Evolutionary conservation across 2,797 vertebrate genomes (phyloP), one percentile per base, ranked within the genome.

Genomic region (Takifugu ocellatus): DNA sequence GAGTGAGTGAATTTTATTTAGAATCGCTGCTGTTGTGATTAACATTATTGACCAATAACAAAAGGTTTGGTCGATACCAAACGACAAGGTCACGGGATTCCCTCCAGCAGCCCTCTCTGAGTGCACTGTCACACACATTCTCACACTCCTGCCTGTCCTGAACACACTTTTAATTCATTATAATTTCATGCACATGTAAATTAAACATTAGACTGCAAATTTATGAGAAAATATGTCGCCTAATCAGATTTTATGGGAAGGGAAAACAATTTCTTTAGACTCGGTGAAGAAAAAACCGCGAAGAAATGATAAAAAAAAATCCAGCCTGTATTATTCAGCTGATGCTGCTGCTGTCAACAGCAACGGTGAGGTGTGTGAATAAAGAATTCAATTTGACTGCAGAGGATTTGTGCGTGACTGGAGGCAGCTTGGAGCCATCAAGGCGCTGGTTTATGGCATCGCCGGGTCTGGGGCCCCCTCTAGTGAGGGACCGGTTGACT

Each of bases 401-500:
- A 33, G 54, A 49, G 50, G 48, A 24, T 71, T 49, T 51, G 51
- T 51, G 65, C 73, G 48, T 60, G 72, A 55, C 53, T 36, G 61
- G 25, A 63, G 48, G 59, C 50, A 24, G 64, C 55, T 56, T 33
- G 33, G 33, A 33, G 33, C 33, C 33, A 3, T 11, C 2, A 52
- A 58, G 8, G 64, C 49, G 72, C 61, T 68, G 47, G 49, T 25
- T 56, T 63, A 61, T 10, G 51, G 70, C 47, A 62, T 82, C 70
- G 46, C 67, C 74, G 78, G 76, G 82, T 74, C 68, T 84, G 85
- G 68, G 81, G 89, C 90, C 86, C 90, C 90, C 90, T 89, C 91
- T 90, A 91, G 91, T 89, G 90, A 88, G 85, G 77, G 66, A 49
- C 68, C 56, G n/a, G 63, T 49, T 68, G 51, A 49, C 64, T 58